Evolutionary conservation across 2,113 vertebrate species (phyloP).

Genomic region (Gymnobelideus leadbeateri): DNA sequence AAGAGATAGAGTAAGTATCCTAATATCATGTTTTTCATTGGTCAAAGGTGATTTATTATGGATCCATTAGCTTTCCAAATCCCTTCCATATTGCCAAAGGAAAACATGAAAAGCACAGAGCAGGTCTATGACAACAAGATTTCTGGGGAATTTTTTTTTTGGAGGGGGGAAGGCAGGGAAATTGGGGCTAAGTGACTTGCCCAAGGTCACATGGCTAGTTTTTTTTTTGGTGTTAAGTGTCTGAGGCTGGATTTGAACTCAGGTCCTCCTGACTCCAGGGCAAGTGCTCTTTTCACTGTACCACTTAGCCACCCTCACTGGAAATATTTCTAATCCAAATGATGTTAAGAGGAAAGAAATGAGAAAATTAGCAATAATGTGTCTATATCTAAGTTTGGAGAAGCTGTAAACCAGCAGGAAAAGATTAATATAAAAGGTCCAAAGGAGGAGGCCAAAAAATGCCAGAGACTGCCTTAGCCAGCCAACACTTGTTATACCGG

Average conservation of each 20-base stretch:
- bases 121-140: slow-evolving; percentile 16
- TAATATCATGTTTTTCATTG: not conserved
- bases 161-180: no score
- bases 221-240: no score
- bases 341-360: not conserved
- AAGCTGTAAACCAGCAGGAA: not conserved
- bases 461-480: not conserved
- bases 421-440: not conserved
- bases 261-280: no score
- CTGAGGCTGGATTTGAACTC: no score
- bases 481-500: not conserved
- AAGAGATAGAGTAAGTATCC: slow-evolving; percentile 33
- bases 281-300: no score
- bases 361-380: not conserved
- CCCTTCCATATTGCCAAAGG: slow-evolving; percentile 1
- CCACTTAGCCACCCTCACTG: not conserved
- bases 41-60: slow-evolving; percentile 57
- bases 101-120: slow-evolving; percentile 33
- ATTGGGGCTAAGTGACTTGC: no score
- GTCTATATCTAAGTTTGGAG: not conserved
- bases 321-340: not conserved
- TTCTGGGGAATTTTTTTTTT: no score
- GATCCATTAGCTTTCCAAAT: slow-evolving; percentile 54
- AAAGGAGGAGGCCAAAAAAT: not conserved
- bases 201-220: no score